Evolutionary conservation across 2,113 vertebrate genomes (phyloP).

Genomic region (Trinectes maculatus): DNA sequence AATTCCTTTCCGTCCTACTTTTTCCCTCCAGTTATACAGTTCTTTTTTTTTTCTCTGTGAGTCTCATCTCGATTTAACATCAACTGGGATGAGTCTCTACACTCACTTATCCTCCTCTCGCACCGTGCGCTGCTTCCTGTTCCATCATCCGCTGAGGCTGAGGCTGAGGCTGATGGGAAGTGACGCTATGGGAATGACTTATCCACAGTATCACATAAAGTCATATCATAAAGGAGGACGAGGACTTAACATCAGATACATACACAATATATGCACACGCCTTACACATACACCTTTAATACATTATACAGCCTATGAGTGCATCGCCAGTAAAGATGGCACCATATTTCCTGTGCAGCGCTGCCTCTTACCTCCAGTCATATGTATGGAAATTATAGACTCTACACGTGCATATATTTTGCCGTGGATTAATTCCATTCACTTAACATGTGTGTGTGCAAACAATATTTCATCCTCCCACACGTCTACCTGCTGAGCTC

Average conservation of each 20-base stretch:
- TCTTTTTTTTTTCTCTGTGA: constrained; percentile 37
- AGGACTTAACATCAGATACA: background rate
- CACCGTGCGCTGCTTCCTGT: constrained; percentile 12
- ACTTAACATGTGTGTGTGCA: no score
- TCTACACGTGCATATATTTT: no score
- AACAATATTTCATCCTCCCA: no score
- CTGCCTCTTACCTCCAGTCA: no score
- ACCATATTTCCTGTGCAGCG: no score
- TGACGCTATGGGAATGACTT: constrained; percentile 10
- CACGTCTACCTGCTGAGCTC: no score
- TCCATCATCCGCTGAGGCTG: constrained; percentile 53
- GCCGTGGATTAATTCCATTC: no score
- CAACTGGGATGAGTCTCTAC: constrained; percentile 67
- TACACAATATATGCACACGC: background rate
- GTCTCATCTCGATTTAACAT: constrained; percentile 69
- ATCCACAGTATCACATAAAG: constrained; percentile 14
- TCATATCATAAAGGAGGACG: constrained; percentile 6
- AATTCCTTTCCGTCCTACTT: constrained; percentile 2
- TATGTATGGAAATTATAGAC: no score
- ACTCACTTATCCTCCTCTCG: constrained; percentile 47
- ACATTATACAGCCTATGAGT: no score
- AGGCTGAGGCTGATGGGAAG: constrained; percentile 27
- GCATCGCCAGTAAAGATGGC: no score
- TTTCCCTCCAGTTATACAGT: no score
- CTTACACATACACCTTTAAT: no score